These are phyloP conservation scores for Drosophila stalkeri DNA, from an alignment of 2,888 invertebrate species.

Conservation along the genomic window DNA sequence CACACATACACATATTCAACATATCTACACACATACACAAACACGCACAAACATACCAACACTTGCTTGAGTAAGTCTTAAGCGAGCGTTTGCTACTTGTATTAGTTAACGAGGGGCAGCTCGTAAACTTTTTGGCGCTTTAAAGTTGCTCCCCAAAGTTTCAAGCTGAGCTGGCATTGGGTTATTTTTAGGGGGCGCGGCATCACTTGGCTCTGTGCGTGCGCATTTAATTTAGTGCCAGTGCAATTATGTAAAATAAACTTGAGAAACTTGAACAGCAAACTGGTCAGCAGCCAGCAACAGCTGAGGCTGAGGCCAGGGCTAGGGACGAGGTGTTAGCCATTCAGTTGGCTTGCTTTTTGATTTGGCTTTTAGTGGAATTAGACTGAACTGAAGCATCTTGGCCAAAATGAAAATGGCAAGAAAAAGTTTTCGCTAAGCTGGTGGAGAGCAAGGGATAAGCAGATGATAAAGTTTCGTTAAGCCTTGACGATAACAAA, in stretches of 20 bases:
- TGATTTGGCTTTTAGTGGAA: conserved; percentile 54
- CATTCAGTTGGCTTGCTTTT: conserved; percentile 24
- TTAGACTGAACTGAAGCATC: conserved; percentile 31
- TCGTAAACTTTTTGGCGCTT: conserved; percentile 59
- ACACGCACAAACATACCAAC: conserved; percentile 5
- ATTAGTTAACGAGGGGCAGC: conserved; percentile 48
- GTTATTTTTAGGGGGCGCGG: conserved; percentile 2
- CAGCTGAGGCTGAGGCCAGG: conserved; percentile 12
- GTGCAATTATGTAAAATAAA: conserved; percentile 77
- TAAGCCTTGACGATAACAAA: conserved; percentile 11
- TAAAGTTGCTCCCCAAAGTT: conserved; percentile 56
- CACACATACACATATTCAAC: not conserved
- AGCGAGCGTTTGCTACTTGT: conserved; percentile 50
- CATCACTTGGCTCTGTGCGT: conserved; percentile 41
- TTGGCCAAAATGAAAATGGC: conserved; percentile 60
- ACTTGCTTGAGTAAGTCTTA: conserved; percentile 23
- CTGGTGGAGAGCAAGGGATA: conserved; percentile 9
- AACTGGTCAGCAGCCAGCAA: conserved; percentile 45
- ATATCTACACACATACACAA: not conserved
- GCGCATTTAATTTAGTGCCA: conserved; percentile 72
- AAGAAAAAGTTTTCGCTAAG: conserved; percentile 55
- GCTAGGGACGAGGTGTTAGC: not conserved
- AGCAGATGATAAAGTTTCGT: conserved; percentile 51
- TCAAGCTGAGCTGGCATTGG: conserved; percentile 25
- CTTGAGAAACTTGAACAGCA: conserved; percentile 52